Evolutionary conservation across 2,888 invertebrate species (phyloP).

Genomic region (Harpalus rubripes): DNA sequence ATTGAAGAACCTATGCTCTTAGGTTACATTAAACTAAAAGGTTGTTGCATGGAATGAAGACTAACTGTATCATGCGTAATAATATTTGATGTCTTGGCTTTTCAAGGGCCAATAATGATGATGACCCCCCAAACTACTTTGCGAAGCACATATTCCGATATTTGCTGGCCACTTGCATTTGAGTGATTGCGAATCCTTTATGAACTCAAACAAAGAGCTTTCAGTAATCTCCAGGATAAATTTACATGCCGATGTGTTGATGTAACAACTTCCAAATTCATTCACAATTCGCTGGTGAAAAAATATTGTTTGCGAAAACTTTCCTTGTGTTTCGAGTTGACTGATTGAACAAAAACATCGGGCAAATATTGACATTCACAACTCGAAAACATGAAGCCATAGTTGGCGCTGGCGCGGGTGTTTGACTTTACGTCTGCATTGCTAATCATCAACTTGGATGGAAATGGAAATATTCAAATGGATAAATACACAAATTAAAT

Average conservation of each 20-base stretch:
- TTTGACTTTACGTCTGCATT: conserved; percentile 40
- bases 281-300: conserved; percentile 12
- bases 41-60: too few relatives aligned
- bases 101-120: too few relatives aligned
- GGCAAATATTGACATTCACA: conserved; percentile 50
- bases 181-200: conserved; percentile 1
- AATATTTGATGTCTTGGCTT: too few relatives aligned
- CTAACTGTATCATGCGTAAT: too few relatives aligned
- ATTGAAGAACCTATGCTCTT: too few relatives aligned
- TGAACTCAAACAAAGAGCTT: neutral
- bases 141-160: neutral
- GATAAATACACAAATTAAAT: conserved; percentile 15
- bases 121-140: too few relatives aligned
- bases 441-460: conserved; percentile 16
- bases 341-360: conserved; percentile 60
- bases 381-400: conserved; percentile 38
- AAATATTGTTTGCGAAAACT: conserved; percentile 58
- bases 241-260: conserved; percentile 10
- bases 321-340: conserved; percentile 58
- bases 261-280: conserved; percentile 12
- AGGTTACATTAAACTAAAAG: too few relatives aligned
- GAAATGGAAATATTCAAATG: conserved; percentile 30
- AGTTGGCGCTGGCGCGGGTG: conserved; percentile 27
- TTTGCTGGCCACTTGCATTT: neutral
- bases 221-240: neutral